Conservation (phyloP, 2,797 vertebrate species). For the Menidia menidia region DNA sequence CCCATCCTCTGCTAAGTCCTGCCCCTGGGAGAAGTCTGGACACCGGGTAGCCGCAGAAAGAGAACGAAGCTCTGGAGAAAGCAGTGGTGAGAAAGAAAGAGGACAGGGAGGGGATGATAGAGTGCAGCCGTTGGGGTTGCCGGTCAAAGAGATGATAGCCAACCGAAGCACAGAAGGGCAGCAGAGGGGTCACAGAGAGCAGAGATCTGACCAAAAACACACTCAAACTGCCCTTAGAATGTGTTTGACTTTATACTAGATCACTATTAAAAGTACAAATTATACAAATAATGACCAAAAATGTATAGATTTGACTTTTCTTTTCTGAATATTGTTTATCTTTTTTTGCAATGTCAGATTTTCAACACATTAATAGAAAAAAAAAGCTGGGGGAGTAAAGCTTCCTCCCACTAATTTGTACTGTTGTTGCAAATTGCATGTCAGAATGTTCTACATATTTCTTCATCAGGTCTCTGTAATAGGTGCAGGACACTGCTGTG, state of each 20-base stretch:
- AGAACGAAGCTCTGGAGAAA: slow-evolving; percentile 22
- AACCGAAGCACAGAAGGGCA: slow-evolving; percentile 25
- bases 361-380: too few species aligned
- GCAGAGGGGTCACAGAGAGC: neutral
- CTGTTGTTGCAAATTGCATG: too few species aligned
- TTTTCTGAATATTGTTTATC: too few species aligned
- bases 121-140: slow-evolving; percentile 37
- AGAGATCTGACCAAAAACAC: neutral
- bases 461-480: too few species aligned
- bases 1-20: slow-evolving; percentile 15
- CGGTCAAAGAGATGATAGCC: slow-evolving; percentile 36
- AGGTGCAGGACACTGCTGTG: too few species aligned
- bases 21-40: neutral
- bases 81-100: neutral
- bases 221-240: neutral
- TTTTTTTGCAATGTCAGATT: too few species aligned
- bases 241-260: neutral
- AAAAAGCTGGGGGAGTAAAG: too few species aligned
- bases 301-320: too few species aligned
- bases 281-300: too few species aligned
- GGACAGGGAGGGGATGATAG: slow-evolving; percentile 32
- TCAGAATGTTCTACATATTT: too few species aligned
- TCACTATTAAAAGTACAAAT: neutral
- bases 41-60: neutral
- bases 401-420: too few species aligned